Evolutionary conservation across 2,888 invertebrate genomes (phyloP), one percentile per base, ranked within the genome.

Genomic region (Hesperia comma): DNA sequence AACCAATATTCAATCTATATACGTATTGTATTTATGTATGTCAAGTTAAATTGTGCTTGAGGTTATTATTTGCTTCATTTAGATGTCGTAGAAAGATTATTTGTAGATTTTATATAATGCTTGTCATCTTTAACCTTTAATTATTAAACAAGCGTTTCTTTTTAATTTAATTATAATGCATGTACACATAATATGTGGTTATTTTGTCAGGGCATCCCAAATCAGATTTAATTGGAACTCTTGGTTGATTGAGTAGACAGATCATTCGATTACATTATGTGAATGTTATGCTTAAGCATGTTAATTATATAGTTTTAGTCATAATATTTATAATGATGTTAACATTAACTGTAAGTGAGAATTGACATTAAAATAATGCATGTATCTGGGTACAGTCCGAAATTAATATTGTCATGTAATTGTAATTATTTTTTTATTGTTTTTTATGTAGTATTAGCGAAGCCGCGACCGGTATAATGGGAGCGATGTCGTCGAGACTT

Each of bases 401-500:
- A 41, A 14, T 14, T 10, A 41, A 46, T 6, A 15, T 7, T 37
- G 37, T 37, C 7, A 7, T 17, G 5, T 17, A 37, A 40, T 40
- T 37, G 33, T n/a, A 0, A 2, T 12, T 32, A 17, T n/a, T 55
- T 55, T 53, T 55, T 63, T 26, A n/a, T 63, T 3, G 26, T 62
- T 62, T 62, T 60, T 63, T 17, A 76, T 73, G 4, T 70, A 94
- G 93, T 68, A 88, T 94, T 71, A 93, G 93, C 67, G 93, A 94
- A 82, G 94, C 94, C 6, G 93, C 93, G 3, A 90, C 90, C 0
- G 92, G 92, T 58, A 85, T 94, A 41, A 94, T 94, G 78, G 94
- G 93, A 6, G 94, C 94, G 33, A 93, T 95, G 87, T 93, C 94
- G 14, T 93, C 93, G 2, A 90, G 93, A 4, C 77, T 94, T 6